Percentiles rank a stretch among this genome's conserved stretches.
phyloP scores from a whole-genome alignment of 2,797 vertebrate species.

The Podargus strigoides region DNA sequence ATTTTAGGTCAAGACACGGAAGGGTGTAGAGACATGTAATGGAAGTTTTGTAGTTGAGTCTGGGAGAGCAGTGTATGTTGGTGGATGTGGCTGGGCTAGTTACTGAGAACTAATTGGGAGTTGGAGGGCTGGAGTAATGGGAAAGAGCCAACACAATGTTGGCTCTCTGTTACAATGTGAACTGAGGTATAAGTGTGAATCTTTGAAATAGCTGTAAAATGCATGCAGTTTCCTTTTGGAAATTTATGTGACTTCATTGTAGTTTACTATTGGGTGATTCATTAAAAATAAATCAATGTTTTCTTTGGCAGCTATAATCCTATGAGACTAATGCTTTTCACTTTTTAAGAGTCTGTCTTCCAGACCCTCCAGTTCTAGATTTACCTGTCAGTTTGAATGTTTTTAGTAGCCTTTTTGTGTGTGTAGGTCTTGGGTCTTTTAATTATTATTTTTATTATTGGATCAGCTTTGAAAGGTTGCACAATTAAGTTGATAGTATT shows the following conservation, averaged over 20 bases:
- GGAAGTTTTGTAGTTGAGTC: not conserved
- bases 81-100: not conserved
- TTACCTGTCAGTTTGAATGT: not conserved
- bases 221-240: not conserved
- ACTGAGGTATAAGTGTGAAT: not conserved
- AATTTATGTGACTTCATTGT: not conserved
- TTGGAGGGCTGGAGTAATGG: not conserved
- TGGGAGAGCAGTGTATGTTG: not conserved
- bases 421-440: not conserved
- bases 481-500: not conserved
- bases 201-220: not conserved
- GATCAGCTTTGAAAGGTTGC: not conserved
- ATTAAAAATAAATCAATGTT: not conserved
- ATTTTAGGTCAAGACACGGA: not conserved
- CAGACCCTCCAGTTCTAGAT: not conserved
- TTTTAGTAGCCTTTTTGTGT: not conserved
- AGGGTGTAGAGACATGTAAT: accelerated
- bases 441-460: not conserved
- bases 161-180: not conserved
- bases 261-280: not conserved
- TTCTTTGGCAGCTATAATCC: not conserved
- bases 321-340: not conserved
- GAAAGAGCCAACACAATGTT: too few relatives aligned
- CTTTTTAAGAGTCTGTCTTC: not conserved
- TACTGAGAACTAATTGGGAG: not conserved